Evolutionary conservation across 2,888 invertebrate species (phyloP).

Genomic region (Phasia obesa): DNA sequence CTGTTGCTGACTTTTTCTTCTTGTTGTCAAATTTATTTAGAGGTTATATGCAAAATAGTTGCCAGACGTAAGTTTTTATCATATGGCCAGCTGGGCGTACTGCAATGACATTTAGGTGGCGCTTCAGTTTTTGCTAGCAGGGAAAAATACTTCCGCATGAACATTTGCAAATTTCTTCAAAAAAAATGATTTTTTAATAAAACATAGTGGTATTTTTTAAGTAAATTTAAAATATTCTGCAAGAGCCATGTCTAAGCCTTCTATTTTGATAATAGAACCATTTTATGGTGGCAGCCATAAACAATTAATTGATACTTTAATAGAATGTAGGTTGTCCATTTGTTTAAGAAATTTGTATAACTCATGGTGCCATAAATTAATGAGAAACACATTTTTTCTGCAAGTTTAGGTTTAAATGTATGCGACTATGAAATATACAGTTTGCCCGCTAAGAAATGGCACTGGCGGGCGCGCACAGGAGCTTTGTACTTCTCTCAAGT

Average conservation of each 20-base stretch:
- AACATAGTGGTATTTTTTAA: conserved; percentile 26
- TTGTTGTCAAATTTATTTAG: conserved; percentile 54
- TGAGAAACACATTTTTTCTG: conserved; percentile 62
- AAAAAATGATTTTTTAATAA: conserved; percentile 44
- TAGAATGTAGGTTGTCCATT: conserved; percentile 79
- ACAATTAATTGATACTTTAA: conserved; percentile 85
- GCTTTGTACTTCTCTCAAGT: conserved; percentile 85
- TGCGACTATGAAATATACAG: conserved; percentile 83
- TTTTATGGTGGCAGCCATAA: conserved; percentile 90
- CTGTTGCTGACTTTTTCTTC: conserved; percentile 38
- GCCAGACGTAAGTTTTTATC: conserved; percentile 7
- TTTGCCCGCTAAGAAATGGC: conserved; percentile 89
- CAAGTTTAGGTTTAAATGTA: conserved; percentile 77
- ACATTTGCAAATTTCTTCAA: conserved; percentile 10
- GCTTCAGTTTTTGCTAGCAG: not conserved
- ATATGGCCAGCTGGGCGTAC: not conserved
- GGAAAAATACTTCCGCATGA: conserved; percentile 53
- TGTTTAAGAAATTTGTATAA: too few species aligned
- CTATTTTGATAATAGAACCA: conserved; percentile 86
- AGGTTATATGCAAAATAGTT: conserved; percentile 39
- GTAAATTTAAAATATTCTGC: conserved; percentile 40
- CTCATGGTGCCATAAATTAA: not conserved
- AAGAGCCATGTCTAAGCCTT: conserved; percentile 76
- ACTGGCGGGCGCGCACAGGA: conserved; percentile 88
- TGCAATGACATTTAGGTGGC: conserved; percentile 7